Evolutionary conservation across 2,113 vertebrate genomes (phyloP), one percentile per base, ranked within the genome.

Genomic region (Sinocyclocheilus anshuiensis): DNA sequence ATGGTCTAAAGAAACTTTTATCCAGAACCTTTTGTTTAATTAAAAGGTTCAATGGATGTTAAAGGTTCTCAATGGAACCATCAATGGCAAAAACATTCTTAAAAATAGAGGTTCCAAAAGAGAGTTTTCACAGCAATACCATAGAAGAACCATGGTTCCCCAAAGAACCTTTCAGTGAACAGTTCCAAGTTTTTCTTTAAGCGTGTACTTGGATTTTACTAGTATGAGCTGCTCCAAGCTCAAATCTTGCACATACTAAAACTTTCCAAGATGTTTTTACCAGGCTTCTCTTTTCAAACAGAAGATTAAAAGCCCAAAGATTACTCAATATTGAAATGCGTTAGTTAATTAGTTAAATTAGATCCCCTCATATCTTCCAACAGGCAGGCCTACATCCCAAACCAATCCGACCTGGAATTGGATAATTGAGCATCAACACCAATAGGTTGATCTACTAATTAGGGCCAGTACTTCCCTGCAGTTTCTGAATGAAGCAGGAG

Each of bases 401-500:
- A 45, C 33, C 55, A 50, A 15, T 61, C 57, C 39, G 81, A 57
- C 36, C n/a, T 26, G 79, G 24, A 50, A 20, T 39, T 42, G 36
- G 29, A 61, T 45, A 63, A 45, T 77, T 89, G 77, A 81, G 82
- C 77, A 84, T 84, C 36, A 75, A 69, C 88, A 88, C 84, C 88
- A 84, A 71, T 86, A 81, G 84, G 77, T 65, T 86, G 77, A 86
- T 79, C 36, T 45, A 26, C 72, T 85, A 87, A 88, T 88, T 85
- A 85, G 85, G 42, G 33, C 11, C 12, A 84, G 24, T 82, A 83
- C 82, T 88, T 88, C 74, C 83, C 29, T 39, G 81, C 20, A 67
- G 59, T 76, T 88, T 76, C 29, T 85, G 85, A 90, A 91, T 92
- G 84, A 90, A 77, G 71, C 69, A 85, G 86, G 88, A 87, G 84